Conservation (phyloP, 2,113 vertebrate species). For the Mastomys natalensis region DNA sequence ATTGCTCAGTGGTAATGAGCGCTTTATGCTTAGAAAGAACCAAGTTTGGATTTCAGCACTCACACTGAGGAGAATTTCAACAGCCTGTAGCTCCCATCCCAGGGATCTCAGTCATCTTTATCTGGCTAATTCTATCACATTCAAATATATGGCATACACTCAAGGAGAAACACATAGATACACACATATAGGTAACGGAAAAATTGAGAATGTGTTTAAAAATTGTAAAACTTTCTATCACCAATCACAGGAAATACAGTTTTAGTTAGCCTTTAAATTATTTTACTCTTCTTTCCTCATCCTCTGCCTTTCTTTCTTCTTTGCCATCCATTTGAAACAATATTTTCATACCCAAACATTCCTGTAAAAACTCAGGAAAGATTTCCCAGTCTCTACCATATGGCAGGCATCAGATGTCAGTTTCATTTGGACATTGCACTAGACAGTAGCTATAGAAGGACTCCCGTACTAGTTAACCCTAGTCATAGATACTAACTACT, state of each 20-base stretch:
- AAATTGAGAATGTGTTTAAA: neutral
- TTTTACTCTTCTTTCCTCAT: neutral
- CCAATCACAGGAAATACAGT: neutral
- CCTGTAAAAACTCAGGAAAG: neutral
- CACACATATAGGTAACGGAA: neutral
- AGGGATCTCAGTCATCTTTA: neutral
- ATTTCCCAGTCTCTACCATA: neutral
- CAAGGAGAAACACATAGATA: neutral
- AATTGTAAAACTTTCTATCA: neutral
- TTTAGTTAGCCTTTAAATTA: neutral
- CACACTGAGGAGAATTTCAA: neutral
- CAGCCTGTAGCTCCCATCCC: neutral
- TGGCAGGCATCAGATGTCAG: neutral
- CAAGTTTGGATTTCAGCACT: neutral
- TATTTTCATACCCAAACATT: neutral
- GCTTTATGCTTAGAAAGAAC: neutral
- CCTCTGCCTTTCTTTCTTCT: neutral
- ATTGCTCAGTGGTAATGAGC: no score
- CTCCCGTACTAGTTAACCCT: neutral
- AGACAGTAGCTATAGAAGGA: neutral
- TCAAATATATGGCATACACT: neutral
- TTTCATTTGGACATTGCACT: neutral
- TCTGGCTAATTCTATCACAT: neutral
- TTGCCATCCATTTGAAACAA: neutral
- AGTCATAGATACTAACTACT: neutral